These are phyloP conservation scores for Miniopterus natalensis DNA, from an alignment of 2,113 vertebrate genomes.

Conservation along the genomic window DNA sequence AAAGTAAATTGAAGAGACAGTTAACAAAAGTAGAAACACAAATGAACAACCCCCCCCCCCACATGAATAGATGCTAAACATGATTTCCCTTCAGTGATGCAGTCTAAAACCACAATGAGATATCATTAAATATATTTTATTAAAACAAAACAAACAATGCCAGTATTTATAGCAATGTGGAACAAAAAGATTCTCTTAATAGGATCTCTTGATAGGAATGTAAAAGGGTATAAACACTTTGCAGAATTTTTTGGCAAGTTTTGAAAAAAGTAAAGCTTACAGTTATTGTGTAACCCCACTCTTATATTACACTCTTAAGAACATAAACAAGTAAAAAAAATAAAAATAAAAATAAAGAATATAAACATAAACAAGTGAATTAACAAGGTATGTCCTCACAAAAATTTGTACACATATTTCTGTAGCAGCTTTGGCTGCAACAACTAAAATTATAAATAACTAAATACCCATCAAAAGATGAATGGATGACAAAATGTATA, in stretches of 20 bases:
- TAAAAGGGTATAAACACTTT: background rate
- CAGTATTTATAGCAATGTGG: background rate
- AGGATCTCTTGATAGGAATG: background rate
- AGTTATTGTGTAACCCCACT: background rate
- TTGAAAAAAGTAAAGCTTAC: background rate
- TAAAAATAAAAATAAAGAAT: too few species aligned
- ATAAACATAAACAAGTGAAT: background rate
- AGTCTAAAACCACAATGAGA: background rate
- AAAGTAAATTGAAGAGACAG: background rate
- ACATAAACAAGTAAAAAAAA: background rate
- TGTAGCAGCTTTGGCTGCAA: background rate
- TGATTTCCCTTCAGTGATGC: background rate
- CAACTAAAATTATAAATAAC: background rate
- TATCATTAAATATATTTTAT: background rate
- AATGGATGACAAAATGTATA: background rate
- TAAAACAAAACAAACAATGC: background rate
- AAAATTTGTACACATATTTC: background rate
- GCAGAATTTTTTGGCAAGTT: background rate
- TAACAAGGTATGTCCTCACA: background rate
- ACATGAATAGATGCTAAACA: background rate
- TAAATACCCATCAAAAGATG: background rate
- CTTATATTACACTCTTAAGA: background rate
- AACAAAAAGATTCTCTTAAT: background rate
- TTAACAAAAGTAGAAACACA: background rate
- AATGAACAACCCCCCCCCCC: background rate